A percentile compares a stretch with the other conserved stretches of the same genome.
Conservation (phyloP, 1,140 invertebrate species). For the Magallana gigas region DNA sequence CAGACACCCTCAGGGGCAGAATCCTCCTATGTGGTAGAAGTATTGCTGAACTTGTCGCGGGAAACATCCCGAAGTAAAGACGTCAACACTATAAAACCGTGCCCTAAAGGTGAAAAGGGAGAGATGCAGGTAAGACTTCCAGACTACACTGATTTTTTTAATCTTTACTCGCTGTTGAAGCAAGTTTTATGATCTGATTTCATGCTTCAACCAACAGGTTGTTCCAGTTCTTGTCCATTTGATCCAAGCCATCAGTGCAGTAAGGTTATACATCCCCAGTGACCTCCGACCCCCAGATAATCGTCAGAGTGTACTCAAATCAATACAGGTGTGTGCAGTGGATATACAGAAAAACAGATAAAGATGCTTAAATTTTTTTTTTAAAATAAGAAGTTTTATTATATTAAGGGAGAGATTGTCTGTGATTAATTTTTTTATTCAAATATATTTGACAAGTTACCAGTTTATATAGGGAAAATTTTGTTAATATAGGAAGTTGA, state of each 20-base stretch:
- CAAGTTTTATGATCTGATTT: constrained; percentile 2
- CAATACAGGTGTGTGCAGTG: constrained; percentile 83
- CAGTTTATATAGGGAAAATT: neutral
- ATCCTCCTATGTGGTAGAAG: constrained; percentile 87
- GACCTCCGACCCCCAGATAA: constrained; percentile 92
- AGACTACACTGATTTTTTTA: neutral
- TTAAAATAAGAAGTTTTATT: too few relatives aligned
- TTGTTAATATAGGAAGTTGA: constrained; percentile 86
- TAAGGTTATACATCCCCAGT: constrained; percentile 93
- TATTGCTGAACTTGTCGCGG: constrained; percentile 88
- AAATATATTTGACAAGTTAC: too few relatives aligned
- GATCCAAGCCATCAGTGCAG: constrained; percentile 89
- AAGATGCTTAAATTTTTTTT: too few relatives aligned
- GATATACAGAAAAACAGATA: too few relatives aligned
- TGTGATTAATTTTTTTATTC: too few relatives aligned
- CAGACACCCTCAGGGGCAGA: constrained; percentile 69
- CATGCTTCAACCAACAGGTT: constrained; percentile 78
- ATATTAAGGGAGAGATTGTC: too few relatives aligned
- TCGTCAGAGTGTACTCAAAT: constrained; percentile 90
- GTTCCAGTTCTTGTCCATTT: constrained; percentile 91
- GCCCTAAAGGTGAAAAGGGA: constrained; percentile 83
- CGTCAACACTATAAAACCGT: constrained; percentile 73
- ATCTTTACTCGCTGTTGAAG: neutral
- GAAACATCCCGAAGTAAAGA: constrained; percentile 79
- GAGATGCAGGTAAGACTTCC: constrained; percentile 86